Conservation (phyloP, 2,797 vertebrate genomes). For the Alosa sapidissima region DNA sequence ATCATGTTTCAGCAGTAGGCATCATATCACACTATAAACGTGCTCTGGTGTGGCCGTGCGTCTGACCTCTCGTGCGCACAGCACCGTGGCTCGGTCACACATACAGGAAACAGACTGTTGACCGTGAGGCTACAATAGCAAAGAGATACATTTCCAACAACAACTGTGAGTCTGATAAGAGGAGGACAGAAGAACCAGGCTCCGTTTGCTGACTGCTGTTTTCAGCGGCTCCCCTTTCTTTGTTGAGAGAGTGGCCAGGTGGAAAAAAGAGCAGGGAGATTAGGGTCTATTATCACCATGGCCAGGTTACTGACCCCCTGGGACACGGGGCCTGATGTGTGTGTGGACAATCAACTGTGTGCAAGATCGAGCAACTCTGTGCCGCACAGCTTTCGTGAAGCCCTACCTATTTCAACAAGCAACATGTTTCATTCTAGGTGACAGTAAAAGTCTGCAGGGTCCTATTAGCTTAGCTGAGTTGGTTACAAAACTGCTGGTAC, state of each 20-base stretch:
- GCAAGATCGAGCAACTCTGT: no score
- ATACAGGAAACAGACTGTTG: conserved; percentile 32
- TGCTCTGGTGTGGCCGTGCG: not conserved
- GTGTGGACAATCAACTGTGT: conserved; percentile 32
- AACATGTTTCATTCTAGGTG: not conserved
- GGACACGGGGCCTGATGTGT: conserved; percentile 23
- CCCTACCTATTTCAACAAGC: not conserved
- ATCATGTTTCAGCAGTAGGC: not conserved
- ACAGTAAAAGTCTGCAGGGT: not conserved
- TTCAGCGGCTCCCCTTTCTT: not conserved
- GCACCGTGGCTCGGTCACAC: not conserved
- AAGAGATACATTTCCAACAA: conserved; percentile 50
- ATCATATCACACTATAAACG: not conserved
- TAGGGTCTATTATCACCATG: not conserved
- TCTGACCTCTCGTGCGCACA: not conserved
- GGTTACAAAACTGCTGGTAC: not conserved
- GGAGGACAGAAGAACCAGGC: not conserved
- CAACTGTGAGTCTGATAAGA: conserved; percentile 25
- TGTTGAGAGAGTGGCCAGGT: conserved; percentile 17
- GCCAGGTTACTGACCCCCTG: not conserved
- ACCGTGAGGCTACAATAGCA: conserved; percentile 42
- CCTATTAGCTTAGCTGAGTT: not conserved
- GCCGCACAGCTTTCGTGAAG: not conserved
- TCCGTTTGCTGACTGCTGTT: not conserved
- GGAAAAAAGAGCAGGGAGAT: conserved; percentile 28